Evolutionary conservation across 2,113 vertebrate genomes (phyloP).

Genomic region (Corythornis madagascariensis): DNA sequence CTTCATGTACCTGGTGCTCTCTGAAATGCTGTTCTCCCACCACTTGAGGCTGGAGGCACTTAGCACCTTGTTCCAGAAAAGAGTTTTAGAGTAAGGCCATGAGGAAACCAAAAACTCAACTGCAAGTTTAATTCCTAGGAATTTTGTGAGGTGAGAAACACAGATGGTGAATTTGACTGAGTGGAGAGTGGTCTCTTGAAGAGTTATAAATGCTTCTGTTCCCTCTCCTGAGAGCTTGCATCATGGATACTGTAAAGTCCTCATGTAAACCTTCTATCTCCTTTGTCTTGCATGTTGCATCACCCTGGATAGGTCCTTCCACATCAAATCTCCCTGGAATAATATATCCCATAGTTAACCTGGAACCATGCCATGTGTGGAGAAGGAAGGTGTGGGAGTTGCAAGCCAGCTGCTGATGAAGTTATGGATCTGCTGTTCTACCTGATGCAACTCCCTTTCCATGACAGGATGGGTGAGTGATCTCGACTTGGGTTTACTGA

Average conservation of each 20-base stretch:
- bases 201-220: neutral
- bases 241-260: neutral
- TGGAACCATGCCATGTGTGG: neutral
- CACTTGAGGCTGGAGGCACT: neutral
- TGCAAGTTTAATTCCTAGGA: neutral
- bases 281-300: neutral
- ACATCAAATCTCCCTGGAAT: neutral
- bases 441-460: neutral
- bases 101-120: neutral
- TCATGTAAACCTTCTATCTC: neutral
- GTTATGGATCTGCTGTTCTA: neutral
- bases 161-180: neutral
- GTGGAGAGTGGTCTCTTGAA: neutral
- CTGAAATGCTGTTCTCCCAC: neutral
- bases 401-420: neutral
- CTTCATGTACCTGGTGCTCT: neutral
- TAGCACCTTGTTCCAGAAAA: neutral
- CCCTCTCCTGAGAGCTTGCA: neutral
- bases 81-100: neutral
- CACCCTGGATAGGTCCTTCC: neutral
- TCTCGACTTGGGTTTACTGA: neutral
- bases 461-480: neutral
- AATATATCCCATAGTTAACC: neutral
- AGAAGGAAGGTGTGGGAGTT: neutral
- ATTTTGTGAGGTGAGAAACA: neutral